Evolutionary conservation across 2,888 invertebrate genomes (phyloP), one percentile per base, ranked within the genome.

Genomic region (Drosophila imparisetae): DNA sequence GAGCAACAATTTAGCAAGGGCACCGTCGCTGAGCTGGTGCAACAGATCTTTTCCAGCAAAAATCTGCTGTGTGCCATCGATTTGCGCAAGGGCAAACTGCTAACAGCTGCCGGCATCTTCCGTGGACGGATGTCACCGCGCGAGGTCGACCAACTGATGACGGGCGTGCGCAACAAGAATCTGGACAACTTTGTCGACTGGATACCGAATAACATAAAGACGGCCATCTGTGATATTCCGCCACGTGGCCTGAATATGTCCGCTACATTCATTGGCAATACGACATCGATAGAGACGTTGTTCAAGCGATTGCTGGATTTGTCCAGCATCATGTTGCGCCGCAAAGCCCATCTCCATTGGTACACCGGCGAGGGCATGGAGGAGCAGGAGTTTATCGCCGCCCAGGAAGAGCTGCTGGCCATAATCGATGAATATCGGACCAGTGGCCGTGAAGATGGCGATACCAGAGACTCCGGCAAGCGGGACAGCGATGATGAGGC

Each of bases 361-460:
- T 97, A 96, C 93, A 96, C 96, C 0, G 96, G 96, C 15, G 97
- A 97, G 92, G 97, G 97, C 30, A 97, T 97, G 97, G 97, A 97
- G 91, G 96, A 97, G 91, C 95, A 96, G 95, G 97, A 97, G 92
- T 97, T 97, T 92, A 95, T 95, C 0, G 97, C 97, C 89, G 97
- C 97, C 0, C 96, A 96, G 91, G 95, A 96, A 84, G 97, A 96
- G 93, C 95, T 97, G 95, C 96, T 95, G 89, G 95, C 95, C 68
- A 92, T 96, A 30, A 94, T 96, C 30, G 95, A 95, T 0, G 96
- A 96, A 80, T 96, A 96, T 60, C 81, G 81, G 4, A 53, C 66
- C 24, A 88, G 83, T 18, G 83, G 8, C n/a, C 36, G 77, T 3
- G 71, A 64, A 18, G 62, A 34, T 5, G 61, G 55, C 7, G 78